These are phyloP conservation scores for Euleptes europaea DNA, from an alignment of 2,113 vertebrate genomes.

Conservation along the genomic window DNA sequence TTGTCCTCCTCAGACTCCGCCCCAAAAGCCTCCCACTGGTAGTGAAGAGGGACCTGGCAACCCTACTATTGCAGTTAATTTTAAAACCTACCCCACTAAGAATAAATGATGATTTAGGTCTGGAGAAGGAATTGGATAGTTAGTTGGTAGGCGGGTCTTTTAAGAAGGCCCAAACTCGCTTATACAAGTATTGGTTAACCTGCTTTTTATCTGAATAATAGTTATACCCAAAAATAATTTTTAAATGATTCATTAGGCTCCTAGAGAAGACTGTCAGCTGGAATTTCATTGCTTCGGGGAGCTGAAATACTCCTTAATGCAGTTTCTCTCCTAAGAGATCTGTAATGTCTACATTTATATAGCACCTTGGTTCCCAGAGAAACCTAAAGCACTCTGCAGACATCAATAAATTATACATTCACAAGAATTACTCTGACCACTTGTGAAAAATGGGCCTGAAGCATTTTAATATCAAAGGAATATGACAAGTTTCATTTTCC, in stretches of 20 bases:
- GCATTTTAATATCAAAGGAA: background rate
- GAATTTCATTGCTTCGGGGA: background rate
- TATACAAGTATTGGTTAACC: background rate
- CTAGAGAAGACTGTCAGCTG: background rate
- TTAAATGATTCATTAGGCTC: conserved; percentile 1
- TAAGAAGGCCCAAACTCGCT: background rate
- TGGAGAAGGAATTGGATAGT: too few relatives aligned
- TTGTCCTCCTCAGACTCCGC: too few relatives aligned
- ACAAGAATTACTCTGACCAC: background rate
- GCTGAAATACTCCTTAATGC: background rate
- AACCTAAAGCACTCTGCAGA: conserved; percentile 22
- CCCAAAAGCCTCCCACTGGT: too few relatives aligned
- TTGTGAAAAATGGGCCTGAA: conserved; percentile 20
- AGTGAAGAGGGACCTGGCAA: too few relatives aligned
- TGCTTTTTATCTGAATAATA: conserved; percentile 2
- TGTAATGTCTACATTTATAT: conserved; percentile 15
- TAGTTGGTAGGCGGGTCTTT: background rate
- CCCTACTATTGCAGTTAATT: too few relatives aligned
- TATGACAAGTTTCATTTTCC: background rate
- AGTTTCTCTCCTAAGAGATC: conserved; percentile 14
- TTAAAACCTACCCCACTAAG: background rate
- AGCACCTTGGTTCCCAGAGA: conserved; percentile 8
- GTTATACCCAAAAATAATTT: conserved; percentile 7
- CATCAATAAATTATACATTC: conserved; percentile 25
- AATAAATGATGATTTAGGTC: background rate